phyloP scores from a whole-genome alignment of 2,888 invertebrate species.

The Pandemis heparana region DNA sequence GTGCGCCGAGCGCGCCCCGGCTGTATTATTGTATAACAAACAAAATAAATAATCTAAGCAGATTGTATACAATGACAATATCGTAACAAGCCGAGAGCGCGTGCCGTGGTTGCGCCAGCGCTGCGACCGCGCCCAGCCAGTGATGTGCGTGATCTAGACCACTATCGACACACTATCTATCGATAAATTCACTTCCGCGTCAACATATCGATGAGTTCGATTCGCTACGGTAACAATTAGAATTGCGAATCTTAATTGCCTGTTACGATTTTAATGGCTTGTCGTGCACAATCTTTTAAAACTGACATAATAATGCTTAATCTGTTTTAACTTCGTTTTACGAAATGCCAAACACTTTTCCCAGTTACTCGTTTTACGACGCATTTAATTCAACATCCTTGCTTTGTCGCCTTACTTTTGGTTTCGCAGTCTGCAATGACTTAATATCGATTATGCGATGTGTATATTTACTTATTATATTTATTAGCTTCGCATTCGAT shows the following conservation, averaged over 20 bases:
- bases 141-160: constrained; percentile 69
- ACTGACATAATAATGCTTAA: constrained; percentile 1
- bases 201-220: constrained; percentile 36
- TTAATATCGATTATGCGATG: neutral
- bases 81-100: constrained; percentile 64
- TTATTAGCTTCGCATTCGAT: neutral
- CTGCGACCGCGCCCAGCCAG: constrained; percentile 67
- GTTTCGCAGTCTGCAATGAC: neutral
- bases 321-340: neutral
- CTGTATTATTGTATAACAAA: constrained; percentile 43
- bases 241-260: constrained; percentile 36
- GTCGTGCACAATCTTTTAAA: constrained; percentile 18
- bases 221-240: constrained; percentile 37
- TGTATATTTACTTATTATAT: neutral
- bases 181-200: constrained; percentile 64
- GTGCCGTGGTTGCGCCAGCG: constrained; percentile 74
- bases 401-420: neutral
- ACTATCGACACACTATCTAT: constrained; percentile 64
- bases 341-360: neutral
- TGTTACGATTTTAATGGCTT: constrained; percentile 27
- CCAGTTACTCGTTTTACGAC: neutral
- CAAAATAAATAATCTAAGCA: constrained; percentile 46
- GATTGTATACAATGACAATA: constrained; percentile 55
- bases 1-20: constrained; percentile 28
- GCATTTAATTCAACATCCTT: neutral